Percentiles rank a stretch among this genome's conserved stretches.
phyloP scores from a whole-genome alignment of 1,140 invertebrate genomes.

The Neomicropteryx cornuta region DNA sequence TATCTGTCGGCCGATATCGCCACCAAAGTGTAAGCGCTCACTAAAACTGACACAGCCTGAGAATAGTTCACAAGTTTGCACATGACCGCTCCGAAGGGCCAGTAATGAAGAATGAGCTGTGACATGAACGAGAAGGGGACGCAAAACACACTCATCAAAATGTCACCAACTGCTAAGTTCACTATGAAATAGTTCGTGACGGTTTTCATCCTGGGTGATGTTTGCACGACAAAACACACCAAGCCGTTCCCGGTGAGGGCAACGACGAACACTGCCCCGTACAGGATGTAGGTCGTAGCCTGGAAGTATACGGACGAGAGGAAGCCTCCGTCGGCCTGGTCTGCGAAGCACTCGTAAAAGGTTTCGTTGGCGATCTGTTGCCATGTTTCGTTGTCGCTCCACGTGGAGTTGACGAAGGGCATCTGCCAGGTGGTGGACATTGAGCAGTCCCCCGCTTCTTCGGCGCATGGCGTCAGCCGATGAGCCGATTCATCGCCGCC shows the following conservation, averaged over 20 bases:
- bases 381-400: no score
- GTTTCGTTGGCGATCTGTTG: no score
- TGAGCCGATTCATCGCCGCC: no score
- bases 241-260: slow-evolving; percentile 68
- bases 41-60: slow-evolving; percentile 69
- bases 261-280: slow-evolving; percentile 60
- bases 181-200: slow-evolving; percentile 83
- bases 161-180: slow-evolving; percentile 75
- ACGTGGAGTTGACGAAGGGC: no score
- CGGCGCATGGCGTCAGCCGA: no score
- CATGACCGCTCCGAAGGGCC: slow-evolving; percentile 70
- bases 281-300: slow-evolving; percentile 57
- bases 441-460: no score
- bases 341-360: slow-evolving; percentile 12
- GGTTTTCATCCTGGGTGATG: slow-evolving; percentile 69
- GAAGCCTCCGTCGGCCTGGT: slow-evolving; percentile 16
- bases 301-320: slow-evolving; percentile 42
- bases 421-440: no score
- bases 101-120: slow-evolving; percentile 58
- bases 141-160: slow-evolving; percentile 75
- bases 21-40: slow-evolving; percentile 75
- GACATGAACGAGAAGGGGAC: slow-evolving; percentile 79
- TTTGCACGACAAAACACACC: slow-evolving; percentile 71
- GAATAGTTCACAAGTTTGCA: slow-evolving; percentile 70
- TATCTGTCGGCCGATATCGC: slow-evolving; percentile 81